These are phyloP conservation scores for Drosophila prolongata DNA, from an alignment of 2,888 invertebrate species.

Conservation along the genomic window DNA sequence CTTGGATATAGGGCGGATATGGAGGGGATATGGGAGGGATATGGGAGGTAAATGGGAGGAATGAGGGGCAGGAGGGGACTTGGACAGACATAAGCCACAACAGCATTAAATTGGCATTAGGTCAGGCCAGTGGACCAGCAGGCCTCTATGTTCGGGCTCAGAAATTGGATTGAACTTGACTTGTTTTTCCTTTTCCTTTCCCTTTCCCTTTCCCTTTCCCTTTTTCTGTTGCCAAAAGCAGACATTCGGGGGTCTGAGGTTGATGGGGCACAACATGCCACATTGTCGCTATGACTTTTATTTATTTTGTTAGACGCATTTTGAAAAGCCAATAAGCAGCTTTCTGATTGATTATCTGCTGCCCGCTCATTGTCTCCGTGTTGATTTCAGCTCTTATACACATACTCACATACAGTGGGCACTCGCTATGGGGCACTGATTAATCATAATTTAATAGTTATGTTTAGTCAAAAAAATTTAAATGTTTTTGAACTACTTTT, in stretches of 20 bases:
- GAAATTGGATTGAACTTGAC: conserved; percentile 37
- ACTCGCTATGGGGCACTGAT: neutral
- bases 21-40: neutral
- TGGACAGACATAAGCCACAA: conserved; percentile 49
- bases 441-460: no score
- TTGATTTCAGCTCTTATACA: conserved; percentile 33
- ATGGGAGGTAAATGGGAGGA: neutral
- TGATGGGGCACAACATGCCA: conserved; percentile 56
- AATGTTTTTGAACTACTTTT: no score
- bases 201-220: neutral
- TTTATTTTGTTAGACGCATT: conserved; percentile 75
- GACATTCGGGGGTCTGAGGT: neutral
- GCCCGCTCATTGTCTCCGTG: conserved; percentile 42
- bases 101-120: conserved; percentile 72
- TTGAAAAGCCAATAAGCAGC: conserved; percentile 79
- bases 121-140: conserved; percentile 40
- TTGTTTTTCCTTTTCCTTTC: conserved; percentile 8
- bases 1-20: neutral
- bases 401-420: conserved; percentile 21
- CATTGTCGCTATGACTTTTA: conserved; percentile 75
- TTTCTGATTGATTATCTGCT: conserved; percentile 75
- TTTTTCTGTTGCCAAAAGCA: neutral
- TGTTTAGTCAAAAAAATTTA: no score
- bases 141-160: conserved; percentile 9
- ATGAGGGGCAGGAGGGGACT: neutral